Conservation (phyloP, 1,140 invertebrate species). For the Centruroides vittatus region DNA sequence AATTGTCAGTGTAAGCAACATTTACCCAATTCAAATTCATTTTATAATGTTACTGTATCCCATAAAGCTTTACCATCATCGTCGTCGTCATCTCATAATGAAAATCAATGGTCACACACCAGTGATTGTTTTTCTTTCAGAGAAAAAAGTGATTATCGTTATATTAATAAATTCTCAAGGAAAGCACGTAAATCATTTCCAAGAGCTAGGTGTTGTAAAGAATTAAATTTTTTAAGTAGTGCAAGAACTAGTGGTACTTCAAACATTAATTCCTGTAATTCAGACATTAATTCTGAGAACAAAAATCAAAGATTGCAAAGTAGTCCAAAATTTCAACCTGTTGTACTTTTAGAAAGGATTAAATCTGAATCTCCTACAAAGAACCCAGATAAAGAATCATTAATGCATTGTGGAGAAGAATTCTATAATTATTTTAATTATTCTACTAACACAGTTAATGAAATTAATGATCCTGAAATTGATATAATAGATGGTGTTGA, state of each 20-base stretch:
- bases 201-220: background rate
- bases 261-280: background rate
- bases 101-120: no score
- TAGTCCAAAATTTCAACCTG: background rate
- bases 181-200: background rate
- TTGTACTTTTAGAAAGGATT: background rate
- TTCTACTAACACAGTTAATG: no score
- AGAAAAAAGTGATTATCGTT: background rate
- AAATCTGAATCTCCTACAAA: background rate
- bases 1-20: no score
- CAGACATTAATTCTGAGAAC: background rate
- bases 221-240: background rate
- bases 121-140: background rate
- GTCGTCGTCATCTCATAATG: no score
- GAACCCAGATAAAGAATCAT: background rate
- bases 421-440: no score
- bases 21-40: no score
- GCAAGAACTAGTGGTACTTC: background rate
- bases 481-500: slow-evolving; percentile 18
- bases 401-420: no score
- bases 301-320: background rate
- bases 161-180: background rate
- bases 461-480: slow-evolving; percentile 4
- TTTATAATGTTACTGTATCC: no score
- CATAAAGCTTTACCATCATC: no score